Percentiles rank a stretch among this genome's conserved stretches.
phyloP scores from a whole-genome alignment of 2,113 vertebrate genomes.

The Rhodinocichla rosea region DNA sequence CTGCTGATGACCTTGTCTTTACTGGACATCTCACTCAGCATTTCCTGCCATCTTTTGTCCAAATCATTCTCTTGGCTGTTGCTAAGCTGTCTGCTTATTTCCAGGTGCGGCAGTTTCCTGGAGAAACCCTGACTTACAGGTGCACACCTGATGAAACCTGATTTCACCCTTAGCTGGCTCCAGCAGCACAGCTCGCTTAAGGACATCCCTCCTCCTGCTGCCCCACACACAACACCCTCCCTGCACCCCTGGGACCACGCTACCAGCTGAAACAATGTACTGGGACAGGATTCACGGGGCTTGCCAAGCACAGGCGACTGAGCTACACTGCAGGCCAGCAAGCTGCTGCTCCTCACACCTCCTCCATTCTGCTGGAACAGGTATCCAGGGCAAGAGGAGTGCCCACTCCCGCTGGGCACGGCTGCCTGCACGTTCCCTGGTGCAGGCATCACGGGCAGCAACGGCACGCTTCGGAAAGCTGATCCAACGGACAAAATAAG shows the following conservation, averaged over 20 bases:
- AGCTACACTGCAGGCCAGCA: rapidly evolving
- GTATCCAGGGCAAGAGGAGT: neutral
- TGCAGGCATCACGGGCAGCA: neutral
- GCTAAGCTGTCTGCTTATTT: neutral
- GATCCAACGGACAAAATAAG: neutral
- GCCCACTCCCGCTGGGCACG: rapidly evolving
- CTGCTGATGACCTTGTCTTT: neutral
- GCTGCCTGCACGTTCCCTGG: rapidly evolving
- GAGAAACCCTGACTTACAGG: neutral
- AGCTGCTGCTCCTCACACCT: neutral
- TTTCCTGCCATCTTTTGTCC: neutral
- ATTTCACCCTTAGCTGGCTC: neutral
- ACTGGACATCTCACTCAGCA: rapidly evolving
- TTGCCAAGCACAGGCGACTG: neutral
- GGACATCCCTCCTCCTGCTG: neutral
- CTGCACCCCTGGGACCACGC: neutral
- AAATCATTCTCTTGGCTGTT: neutral
- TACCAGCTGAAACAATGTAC: rapidly evolving
- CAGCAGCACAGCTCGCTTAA: neutral
- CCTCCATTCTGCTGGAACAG: neutral
- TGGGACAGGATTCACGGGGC: neutral
- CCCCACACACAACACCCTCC: neutral
- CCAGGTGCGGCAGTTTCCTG: neutral
- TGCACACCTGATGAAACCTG: rapidly evolving
- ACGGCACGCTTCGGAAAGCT: rapidly evolving